A percentile compares a stretch with the other conserved stretches of the same genome.
Evolutionary conservation across 53 echinoderm and acorn worm genomes (phyloP).

Genomic region (Astropecten irregularis): DNA sequence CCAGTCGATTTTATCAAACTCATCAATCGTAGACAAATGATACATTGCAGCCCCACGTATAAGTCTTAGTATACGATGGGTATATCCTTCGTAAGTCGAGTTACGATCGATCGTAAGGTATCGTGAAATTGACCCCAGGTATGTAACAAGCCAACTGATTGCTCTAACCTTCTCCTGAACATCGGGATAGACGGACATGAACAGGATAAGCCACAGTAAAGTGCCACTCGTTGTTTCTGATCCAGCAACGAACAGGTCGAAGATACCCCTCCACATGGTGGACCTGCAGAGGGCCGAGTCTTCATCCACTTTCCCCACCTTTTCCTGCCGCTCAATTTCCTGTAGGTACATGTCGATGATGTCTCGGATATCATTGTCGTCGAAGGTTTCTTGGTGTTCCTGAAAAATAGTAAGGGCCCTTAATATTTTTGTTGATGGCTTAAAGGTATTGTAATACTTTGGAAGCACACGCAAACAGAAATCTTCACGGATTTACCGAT

Average conservation of each 20-base stretch:
- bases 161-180: background rate
- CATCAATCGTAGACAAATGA: too few relatives aligned
- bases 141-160: too few relatives aligned
- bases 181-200: background rate
- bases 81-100: too few relatives aligned
- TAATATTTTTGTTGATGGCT: too few relatives aligned
- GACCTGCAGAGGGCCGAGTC: background rate
- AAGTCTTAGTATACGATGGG: too few relatives aligned
- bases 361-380: background rate
- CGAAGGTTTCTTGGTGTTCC: background rate
- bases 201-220: background rate
- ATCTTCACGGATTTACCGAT: too few relatives aligned
- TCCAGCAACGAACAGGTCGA: constrained; percentile 18
- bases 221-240: background rate
- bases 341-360: constrained; percentile 10
- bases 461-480: too few relatives aligned
- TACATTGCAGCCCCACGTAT: too few relatives aligned
- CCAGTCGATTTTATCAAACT: too few relatives aligned
- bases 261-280: background rate
- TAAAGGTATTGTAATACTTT: too few relatives aligned
- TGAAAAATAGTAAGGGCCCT: too few relatives aligned
- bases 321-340: background rate
- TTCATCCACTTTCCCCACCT: background rate
- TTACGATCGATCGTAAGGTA: too few relatives aligned
- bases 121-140: background rate